A percentile compares a stretch with the other conserved stretches of the same genome.
phyloP scores from a whole-genome alignment of 2,888 invertebrate species.

The Agrilus biguttatus region DNA sequence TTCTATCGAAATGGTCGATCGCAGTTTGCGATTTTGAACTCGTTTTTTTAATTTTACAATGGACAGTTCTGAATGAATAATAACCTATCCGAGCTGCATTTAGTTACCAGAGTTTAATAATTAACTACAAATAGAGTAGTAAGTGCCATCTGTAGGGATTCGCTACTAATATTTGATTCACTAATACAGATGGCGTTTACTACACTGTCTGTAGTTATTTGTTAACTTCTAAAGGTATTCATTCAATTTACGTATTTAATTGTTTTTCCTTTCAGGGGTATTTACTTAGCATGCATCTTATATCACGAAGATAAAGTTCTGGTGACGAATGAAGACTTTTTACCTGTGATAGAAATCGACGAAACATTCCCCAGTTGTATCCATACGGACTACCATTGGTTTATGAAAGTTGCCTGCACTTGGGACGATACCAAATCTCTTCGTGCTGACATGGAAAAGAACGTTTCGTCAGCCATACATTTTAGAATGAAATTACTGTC shows the following conservation, averaged over 20 bases:
- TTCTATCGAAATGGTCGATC: too few relatives aligned
- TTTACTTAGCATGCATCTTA: slow-evolving; percentile 83
- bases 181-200: neutral
- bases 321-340: slow-evolving; percentile 92
- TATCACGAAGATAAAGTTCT: slow-evolving; percentile 93
- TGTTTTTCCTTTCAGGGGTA: slow-evolving; percentile 52
- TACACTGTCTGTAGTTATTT: neutral
- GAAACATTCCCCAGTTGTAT: slow-evolving; percentile 88
- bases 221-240: neutral
- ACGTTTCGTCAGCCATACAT: slow-evolving; percentile 78
- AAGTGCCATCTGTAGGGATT: too few relatives aligned
- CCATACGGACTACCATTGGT: slow-evolving; percentile 91
- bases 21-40: too few relatives aligned
- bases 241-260: neutral
- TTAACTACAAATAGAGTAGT: too few relatives aligned
- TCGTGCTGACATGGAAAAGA: slow-evolving; percentile 89
- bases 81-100: too few relatives aligned
- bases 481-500: slow-evolving; percentile 84
- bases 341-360: slow-evolving; percentile 94
- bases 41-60: too few relatives aligned
- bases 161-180: too few relatives aligned
- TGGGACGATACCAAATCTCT: slow-evolving; percentile 94
- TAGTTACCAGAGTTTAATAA: too few relatives aligned
- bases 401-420: slow-evolving; percentile 90
- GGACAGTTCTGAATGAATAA: too few relatives aligned